Evolutionary conservation across 2,113 vertebrate genomes (phyloP), one percentile per base, ranked within the genome.

Genomic region (Sinocyclocheilus anophthalmus): DNA sequence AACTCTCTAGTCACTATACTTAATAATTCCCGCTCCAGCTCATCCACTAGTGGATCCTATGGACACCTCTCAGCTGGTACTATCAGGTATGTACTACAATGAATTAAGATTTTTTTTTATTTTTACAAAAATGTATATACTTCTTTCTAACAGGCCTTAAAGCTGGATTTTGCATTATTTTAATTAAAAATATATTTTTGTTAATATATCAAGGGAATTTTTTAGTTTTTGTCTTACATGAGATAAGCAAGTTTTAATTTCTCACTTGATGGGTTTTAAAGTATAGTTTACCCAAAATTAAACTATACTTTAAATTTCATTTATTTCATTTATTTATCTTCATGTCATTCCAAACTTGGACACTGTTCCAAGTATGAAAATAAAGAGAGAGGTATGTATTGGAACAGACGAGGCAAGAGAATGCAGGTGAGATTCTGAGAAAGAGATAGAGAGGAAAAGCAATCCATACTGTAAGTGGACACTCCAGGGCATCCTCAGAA

Each of bases 11-110:
- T 98, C 93, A 98, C 96, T 45, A 97, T 99, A 92, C 97, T 99
- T 89, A 99, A 99, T 93, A 99, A 97, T 94, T 99, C 98, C 5
- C 96, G 97, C 88, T 98, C 97, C 94, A 99, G 98, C 92, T 99
- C 98, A 0, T 99, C 98, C 92, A 97, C 97, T 89, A 98, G 97
- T 92, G 98, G 98, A 87, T 99, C 98, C 81, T 99, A 99, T 0
- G 97, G 98, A 20, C 98, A 99, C 93, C 96, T 99, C 90, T 99
- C 98, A 53, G 98, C 97, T 33, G 98, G 98, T 87, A 96, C 98
- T 93, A 96, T 99, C 95, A 99, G 98, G 98, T 99, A 95, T n/a
- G 3, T 77, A 33, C 26, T 33, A 53, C 12, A 24, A 9, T 76
- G n/a, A 76, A 53, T 48, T 10, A 72, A 22, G 9, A 22, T 5